phyloP scores from a whole-genome alignment of 2,113 vertebrate species.

The Perca fluviatilis region DNA sequence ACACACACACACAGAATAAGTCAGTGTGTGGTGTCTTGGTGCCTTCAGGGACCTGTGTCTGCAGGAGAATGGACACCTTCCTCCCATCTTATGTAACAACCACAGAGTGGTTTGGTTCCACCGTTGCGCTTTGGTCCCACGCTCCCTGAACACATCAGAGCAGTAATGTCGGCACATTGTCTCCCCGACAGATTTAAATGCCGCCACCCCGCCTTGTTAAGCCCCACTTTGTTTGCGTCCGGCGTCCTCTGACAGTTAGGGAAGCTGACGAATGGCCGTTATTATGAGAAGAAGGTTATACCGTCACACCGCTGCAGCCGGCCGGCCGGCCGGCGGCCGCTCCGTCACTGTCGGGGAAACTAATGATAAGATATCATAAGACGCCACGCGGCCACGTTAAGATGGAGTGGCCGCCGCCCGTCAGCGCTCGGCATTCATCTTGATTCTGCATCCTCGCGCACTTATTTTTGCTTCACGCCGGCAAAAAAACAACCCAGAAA shows the following conservation, averaged over 20 bases:
- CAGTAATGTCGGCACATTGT: constrained; percentile 63
- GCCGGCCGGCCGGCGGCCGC: constrained; percentile 67
- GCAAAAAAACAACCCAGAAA: constrained; percentile 38
- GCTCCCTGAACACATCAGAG: constrained; percentile 78
- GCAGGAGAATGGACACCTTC: constrained; percentile 23
- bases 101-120: constrained; percentile 27
- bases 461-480: constrained; percentile 66
- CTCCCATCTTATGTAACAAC: constrained; percentile 60
- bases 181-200: constrained; percentile 62
- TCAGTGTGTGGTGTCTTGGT: no score
- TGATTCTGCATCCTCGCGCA: constrained; percentile 77
- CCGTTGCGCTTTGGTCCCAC: constrained; percentile 48
- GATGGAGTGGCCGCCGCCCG: constrained; percentile 75
- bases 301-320: constrained; percentile 21
- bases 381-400: constrained; percentile 80
- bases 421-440: constrained; percentile 75
- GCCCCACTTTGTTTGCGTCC: constrained; percentile 68
- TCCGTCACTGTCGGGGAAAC: constrained; percentile 85
- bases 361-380: constrained; percentile 88
- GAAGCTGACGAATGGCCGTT: constrained; percentile 83
- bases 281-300: constrained; percentile 86
- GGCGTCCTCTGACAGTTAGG: constrained; percentile 75
- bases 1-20: no score
- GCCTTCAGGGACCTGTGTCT: background rate
- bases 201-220: constrained; percentile 39